A percentile compares a stretch with the other conserved stretches of the same genome.
phyloP scores from a whole-genome alignment of 2,888 invertebrate species.

The Cephus rjabovi region DNA sequence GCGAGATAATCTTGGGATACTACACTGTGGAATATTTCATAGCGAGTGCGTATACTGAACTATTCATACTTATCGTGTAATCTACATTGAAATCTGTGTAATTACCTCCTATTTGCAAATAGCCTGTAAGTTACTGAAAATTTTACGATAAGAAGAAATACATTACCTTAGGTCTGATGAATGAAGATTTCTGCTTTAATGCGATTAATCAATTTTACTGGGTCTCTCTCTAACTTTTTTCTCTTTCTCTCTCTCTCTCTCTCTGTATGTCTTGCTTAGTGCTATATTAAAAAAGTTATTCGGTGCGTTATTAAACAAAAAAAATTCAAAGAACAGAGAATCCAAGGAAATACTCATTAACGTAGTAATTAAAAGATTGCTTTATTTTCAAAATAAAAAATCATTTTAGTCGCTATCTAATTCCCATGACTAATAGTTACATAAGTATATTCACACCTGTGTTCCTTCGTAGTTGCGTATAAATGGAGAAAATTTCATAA shows the following conservation, averaged over 20 bases:
- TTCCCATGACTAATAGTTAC: background rate
- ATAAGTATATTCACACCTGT: background rate
- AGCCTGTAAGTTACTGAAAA: background rate
- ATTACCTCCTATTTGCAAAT: background rate
- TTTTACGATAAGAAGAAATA: background rate
- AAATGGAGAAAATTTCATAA: background rate
- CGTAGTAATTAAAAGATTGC: background rate
- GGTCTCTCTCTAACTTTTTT: too few species aligned
- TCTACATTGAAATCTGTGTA: background rate
- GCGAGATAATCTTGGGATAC: background rate
- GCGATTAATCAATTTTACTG: background rate
- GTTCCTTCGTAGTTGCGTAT: background rate
- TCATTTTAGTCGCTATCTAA: background rate
- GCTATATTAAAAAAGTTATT: background rate
- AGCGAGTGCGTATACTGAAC: background rate
- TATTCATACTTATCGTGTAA: background rate
- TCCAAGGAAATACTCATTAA: background rate
- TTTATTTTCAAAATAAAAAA: background rate
- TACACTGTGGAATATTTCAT: background rate
- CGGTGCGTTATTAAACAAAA: background rate
- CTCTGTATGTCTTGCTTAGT: background rate
- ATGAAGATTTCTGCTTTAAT: background rate
- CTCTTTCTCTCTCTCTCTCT: too few species aligned
- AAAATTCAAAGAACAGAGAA: background rate
- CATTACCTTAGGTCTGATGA: background rate